Percentiles rank a stretch among this genome's conserved stretches.
phyloP scores from a whole-genome alignment of 2,797 vertebrate species.

The Neosilurus mollespiculum region DNA sequence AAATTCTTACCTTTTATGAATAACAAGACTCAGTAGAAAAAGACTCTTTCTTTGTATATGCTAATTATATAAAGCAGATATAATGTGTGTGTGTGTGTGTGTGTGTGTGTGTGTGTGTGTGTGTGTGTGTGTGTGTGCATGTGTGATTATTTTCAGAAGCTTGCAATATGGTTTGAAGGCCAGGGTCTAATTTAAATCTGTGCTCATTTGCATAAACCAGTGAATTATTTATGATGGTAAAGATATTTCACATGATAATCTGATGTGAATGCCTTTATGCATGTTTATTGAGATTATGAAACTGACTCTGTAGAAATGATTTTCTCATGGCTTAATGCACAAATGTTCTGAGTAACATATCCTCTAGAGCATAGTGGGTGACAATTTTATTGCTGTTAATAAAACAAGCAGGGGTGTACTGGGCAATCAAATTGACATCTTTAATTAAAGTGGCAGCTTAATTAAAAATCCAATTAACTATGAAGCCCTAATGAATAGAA shows the following conservation, averaged over 20 bases:
- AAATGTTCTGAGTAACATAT: slow-evolving; percentile 65
- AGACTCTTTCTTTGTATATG: not conserved
- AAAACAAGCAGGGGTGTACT: slow-evolving; percentile 64
- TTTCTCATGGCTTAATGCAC: slow-evolving; percentile 40
- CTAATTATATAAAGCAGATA: no score
- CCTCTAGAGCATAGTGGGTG: slow-evolving; percentile 61
- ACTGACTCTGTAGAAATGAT: slow-evolving; percentile 9
- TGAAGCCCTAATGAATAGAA: slow-evolving; percentile 66
- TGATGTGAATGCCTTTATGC: slow-evolving; percentile 23
- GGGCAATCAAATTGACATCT: slow-evolving; percentile 66
- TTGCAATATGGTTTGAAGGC: slow-evolving; percentile 20
- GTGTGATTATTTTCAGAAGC: not conserved
- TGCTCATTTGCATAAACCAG: slow-evolving; percentile 26
- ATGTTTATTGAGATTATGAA: slow-evolving; percentile 34
- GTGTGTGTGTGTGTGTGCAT: no score
- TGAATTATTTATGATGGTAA: slow-evolving; percentile 37
- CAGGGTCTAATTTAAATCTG: not conserved
- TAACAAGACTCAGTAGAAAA: not conserved
- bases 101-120: no score
- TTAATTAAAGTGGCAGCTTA: slow-evolving; percentile 73
- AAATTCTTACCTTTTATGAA: slow-evolving; percentile 5
- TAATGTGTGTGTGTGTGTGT: no score
- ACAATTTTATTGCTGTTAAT: slow-evolving; percentile 72
- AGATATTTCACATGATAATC: slow-evolving; percentile 26
- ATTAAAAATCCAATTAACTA: slow-evolving; percentile 78